Percentiles rank a stretch among this genome's conserved stretches.
Conservation (phyloP, 2,113 vertebrate genomes). For the Uria lomvia region DNA sequence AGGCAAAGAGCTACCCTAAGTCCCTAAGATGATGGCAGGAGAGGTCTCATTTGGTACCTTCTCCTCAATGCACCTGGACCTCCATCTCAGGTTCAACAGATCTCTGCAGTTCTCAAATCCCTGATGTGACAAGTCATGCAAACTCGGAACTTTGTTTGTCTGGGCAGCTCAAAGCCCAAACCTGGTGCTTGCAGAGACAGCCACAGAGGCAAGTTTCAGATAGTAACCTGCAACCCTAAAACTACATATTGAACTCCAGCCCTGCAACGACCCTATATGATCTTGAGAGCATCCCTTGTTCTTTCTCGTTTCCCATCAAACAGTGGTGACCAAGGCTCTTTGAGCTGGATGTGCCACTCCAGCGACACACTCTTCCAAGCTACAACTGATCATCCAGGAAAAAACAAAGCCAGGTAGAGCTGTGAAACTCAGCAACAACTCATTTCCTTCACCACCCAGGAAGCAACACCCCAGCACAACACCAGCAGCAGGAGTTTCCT, state of each 20-base stretch:
- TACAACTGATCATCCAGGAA: neutral
- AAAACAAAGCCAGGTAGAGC: neutral
- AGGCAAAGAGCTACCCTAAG: neutral
- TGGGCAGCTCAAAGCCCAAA: neutral
- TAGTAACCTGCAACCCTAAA: neutral
- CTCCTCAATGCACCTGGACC: neutral
- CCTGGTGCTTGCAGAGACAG: neutral
- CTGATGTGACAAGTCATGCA: rapidly evolving
- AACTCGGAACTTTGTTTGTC: neutral
- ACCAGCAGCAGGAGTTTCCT: neutral
- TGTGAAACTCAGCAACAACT: neutral
- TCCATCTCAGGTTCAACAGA: neutral
- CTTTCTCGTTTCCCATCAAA: neutral
- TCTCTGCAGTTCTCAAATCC: neutral
- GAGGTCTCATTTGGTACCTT: neutral
- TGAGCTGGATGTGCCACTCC: neutral
- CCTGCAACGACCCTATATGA: neutral
- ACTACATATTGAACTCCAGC: neutral
- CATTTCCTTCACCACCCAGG: neutral
- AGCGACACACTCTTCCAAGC: neutral
- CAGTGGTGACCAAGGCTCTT: neutral
- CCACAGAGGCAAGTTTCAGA: neutral
- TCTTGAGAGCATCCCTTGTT: neutral
- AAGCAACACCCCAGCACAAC: neutral
- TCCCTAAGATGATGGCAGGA: neutral